Evolutionary conservation across 2,113 vertebrate genomes (phyloP), one percentile per base, ranked within the genome.

Genomic region (Toxostoma redivivum): DNA sequence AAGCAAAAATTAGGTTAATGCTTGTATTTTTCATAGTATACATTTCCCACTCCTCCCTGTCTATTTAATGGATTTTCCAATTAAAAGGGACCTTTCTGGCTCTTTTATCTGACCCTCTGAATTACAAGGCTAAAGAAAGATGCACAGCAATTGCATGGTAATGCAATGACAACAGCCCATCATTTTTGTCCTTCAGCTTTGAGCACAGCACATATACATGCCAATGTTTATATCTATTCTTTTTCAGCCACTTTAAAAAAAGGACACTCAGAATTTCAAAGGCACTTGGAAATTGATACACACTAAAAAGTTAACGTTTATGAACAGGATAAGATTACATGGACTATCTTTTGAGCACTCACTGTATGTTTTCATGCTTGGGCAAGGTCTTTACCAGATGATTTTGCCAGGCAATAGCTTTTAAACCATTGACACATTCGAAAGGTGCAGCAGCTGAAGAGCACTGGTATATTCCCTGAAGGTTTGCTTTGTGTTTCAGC

Each of bases 61-160:
- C 94, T 90, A 35, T 84, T 91, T 97, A 94, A 97, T 95, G 91
- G 81, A 92, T 94, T 97, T 94, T 94, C 84, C 87, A 91, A 94
- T 90, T 92, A 95, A 89, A 92, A 91, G 22, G 20, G 67, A 95
- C 88, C 86, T 92, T 94, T 73, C 61, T 86, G 40, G 56, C 28
- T n/a, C 44, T 92, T 90, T 95, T 88, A 33, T 74, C 44, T 97
- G 94, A 94, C 82, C 90, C 51, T 37, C 35, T 83, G 82, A 74
- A 58, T 93, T 92, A 90, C 56, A 81, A 88, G 79, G 83, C 91
- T 94, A 92, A 92, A 83, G 92, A 81, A 94, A 93, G 35, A 67
- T 93, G 71, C 64, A 88, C 76, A 64, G 88, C 56, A 88, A 77
- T 73, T 92, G 86, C 71, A 51, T 54, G 56, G 51, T 81, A 90